A percentile compares a stretch with the other conserved stretches of the same genome.
Conservation (phyloP, 2,113 vertebrate species). For the Circaetus gallicus region DNA sequence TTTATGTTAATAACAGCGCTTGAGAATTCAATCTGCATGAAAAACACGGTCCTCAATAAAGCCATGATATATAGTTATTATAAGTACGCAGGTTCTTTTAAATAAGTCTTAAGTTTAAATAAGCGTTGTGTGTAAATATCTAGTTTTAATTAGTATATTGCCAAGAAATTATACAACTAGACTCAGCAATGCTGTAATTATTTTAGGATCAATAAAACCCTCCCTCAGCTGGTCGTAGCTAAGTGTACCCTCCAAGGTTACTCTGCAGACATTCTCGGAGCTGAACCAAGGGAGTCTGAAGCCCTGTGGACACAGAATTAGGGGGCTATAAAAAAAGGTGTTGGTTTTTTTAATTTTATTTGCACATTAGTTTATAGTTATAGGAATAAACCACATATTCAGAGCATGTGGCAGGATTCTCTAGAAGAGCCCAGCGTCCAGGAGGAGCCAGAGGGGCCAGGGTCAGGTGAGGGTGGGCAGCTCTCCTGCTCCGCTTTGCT, state of each 20-base stretch:
- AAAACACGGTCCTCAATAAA: neutral
- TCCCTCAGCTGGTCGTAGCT: neutral
- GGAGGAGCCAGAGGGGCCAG: neutral
- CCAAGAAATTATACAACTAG: slow-evolving; percentile 28
- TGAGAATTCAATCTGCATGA: neutral
- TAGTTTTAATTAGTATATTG: slow-evolving; percentile 34
- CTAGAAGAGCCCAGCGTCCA: neutral
- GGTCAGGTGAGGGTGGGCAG: neutral
- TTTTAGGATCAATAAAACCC: slow-evolving; percentile 4
- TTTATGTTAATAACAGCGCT: neutral
- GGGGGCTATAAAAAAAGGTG: neutral
- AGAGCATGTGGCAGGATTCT: neutral
- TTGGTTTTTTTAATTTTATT: neutral
- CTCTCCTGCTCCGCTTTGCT: neutral
- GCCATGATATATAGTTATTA: neutral
- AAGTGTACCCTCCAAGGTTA: neutral
- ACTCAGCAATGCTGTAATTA: neutral
- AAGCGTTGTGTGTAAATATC: slow-evolving; percentile 24
- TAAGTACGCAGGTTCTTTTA: neutral
- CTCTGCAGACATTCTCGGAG: fast-evolving
- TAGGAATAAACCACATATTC: neutral
- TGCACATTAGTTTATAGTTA: neutral
- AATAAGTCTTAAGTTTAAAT: slow-evolving; percentile 20
- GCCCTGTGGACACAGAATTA: neutral
- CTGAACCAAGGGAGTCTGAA: neutral